These are phyloP conservation scores for Dryococelus australis DNA, from an alignment of 2,888 invertebrate species.

Conservation along the genomic window DNA sequence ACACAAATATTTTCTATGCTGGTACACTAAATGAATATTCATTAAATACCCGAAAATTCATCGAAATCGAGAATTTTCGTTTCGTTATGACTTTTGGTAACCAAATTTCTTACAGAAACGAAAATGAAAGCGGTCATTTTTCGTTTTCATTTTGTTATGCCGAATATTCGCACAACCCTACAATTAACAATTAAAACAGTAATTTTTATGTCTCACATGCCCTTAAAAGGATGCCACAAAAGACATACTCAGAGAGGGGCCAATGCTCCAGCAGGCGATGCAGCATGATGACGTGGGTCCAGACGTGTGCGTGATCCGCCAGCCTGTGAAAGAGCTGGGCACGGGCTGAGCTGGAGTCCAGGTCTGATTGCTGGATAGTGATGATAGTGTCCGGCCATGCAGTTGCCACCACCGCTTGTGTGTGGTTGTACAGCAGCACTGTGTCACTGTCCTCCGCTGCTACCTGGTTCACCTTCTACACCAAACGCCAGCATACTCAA, in stretches of 20 bases:
- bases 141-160: too few species aligned
- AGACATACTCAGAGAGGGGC: constrained; percentile 33
- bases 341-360: constrained; percentile 34
- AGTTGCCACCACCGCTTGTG: constrained; percentile 44
- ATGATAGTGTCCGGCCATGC: constrained; percentile 41
- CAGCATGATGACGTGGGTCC: constrained; percentile 41
- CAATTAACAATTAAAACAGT: too few species aligned
- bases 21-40: too few species aligned
- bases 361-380: constrained; percentile 36
- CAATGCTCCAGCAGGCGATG: constrained; percentile 39
- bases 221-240: background rate
- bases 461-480: constrained; percentile 23
- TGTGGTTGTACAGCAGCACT: constrained; percentile 41
- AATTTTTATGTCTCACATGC: too few species aligned
- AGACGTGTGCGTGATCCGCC: constrained; percentile 28
- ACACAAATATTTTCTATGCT: too few species aligned
- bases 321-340: constrained; percentile 35
- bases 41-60: too few species aligned
- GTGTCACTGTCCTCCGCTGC: constrained; percentile 34
- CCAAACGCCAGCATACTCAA: background rate
- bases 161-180: too few species aligned
- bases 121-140: too few species aligned
- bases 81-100: too few species aligned
- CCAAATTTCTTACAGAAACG: too few species aligned
- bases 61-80: too few species aligned